phyloP scores from a whole-genome alignment of 2,113 vertebrate species.

The Dicentrarchus labrax region DNA sequence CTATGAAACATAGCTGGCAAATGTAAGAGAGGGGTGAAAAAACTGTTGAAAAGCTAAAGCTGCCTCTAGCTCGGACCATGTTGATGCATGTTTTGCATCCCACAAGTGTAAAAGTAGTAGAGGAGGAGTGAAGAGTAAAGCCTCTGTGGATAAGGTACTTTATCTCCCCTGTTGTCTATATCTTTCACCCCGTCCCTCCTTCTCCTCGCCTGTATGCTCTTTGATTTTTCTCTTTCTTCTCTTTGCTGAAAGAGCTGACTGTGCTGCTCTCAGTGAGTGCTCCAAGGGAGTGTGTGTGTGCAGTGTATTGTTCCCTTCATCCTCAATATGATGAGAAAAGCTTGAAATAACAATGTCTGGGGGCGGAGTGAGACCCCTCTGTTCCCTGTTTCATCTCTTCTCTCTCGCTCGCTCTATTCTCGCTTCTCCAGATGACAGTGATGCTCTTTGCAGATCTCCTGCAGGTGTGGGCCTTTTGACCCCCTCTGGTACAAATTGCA shows the following conservation, averaged over 20 bases:
- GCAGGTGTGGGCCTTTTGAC: conserved; percentile 67
- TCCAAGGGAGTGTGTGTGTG: conserved; percentile 54
- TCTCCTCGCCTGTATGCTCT: conserved; percentile 58
- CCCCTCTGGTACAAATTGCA: conserved; percentile 57
- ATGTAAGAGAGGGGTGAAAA: background rate
- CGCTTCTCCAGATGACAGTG: conserved; percentile 66
- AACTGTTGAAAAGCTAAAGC: conserved; percentile 38
- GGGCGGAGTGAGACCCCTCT: conserved; percentile 64
- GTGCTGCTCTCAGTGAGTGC: conserved; percentile 57
- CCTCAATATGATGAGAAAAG: conserved; percentile 75
- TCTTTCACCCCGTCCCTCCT: conserved; percentile 57
- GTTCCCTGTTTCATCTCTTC: conserved; percentile 73
- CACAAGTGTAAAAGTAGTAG: conserved; percentile 30
- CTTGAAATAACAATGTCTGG: conserved; percentile 78
- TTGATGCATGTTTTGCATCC: conserved; percentile 63
- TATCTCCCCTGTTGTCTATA: conserved; percentile 62
- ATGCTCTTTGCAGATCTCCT: conserved; percentile 72
- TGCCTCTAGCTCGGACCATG: conserved; percentile 47
- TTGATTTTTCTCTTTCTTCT: conserved; percentile 73
- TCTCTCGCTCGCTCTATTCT: conserved; percentile 53
- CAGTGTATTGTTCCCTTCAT: conserved; percentile 62
- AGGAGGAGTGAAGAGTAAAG: conserved; percentile 62
- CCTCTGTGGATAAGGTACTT: conserved; percentile 59
- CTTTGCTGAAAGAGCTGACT: conserved; percentile 70
- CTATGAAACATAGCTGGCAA: conserved; percentile 22